Base-by-base conservation (phyloP, 1,140 invertebrate genomes). In the Heterodera carotae region DNA sequence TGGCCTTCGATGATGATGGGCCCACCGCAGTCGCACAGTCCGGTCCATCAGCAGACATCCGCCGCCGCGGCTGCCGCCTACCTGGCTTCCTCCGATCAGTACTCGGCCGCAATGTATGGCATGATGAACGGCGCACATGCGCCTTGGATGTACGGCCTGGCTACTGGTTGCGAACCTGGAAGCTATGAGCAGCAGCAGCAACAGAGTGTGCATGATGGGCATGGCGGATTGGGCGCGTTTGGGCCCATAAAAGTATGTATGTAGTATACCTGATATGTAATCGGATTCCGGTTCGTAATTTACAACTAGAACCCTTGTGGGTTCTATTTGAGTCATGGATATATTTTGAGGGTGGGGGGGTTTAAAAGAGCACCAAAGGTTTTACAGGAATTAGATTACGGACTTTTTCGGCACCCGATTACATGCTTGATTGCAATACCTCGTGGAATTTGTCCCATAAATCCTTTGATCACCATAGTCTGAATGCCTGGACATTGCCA, bases 161-260 rank as follows among this genome's bases (percentile, higher is more conserved):
- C 29, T 27, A 29, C 62, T 5, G 29, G 62, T 15, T 7, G 22
- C 22, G 62, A 6, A 12, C 6, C 10, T 27, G 29, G 62, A 29
- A 66, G 62, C 29, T 66, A 66, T 66, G 62, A 66, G 62, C 62
- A 27, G 62, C 25, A 66, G 7, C 62, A 15, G 29, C 62, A 66
- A 22, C 60, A 25, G n/a, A 25, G 29, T 8, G 7, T 62, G 29
- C 62, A 66, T n/a, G 27, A 29, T n/a, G 33, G 33, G 12, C 2
- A 27, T 31, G 62, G 62, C 27, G 60, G n/a, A 62, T 66, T 66
- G 29, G 62, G 62, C 62, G 29, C 62, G 29, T 29, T 66, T n/a
- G 33, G 33, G 1, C 8, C 8, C 8, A n/a, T 34, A 31, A 34
- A 66, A 10, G 33, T 66, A 27, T n/a, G n/a, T n/a, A n/a, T n/a